Percentiles rank a stretch among this genome's conserved stretches.
phyloP scores from a whole-genome alignment of 2,797 vertebrate species.

The Huso huso region DNA sequence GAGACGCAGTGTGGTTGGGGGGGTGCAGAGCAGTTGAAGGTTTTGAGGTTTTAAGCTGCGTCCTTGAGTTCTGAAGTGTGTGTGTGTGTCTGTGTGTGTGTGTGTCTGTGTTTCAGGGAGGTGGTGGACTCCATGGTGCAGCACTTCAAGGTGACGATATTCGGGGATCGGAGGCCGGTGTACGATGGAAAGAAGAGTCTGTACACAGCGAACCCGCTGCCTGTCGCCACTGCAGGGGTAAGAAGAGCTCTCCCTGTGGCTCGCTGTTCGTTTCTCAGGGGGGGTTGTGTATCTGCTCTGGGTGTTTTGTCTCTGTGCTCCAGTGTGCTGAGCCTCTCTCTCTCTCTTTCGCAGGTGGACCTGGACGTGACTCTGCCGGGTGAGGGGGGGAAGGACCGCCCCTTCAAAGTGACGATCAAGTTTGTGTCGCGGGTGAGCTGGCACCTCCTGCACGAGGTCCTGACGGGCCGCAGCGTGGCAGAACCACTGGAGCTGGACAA shows the following conservation, averaged over 20 bases:
- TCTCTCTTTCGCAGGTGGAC: constrained; percentile 71
- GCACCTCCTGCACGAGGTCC: constrained; percentile 96
- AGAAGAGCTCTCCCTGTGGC: constrained; percentile 31
- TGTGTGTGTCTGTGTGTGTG: background rate
- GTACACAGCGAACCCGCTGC: constrained; percentile 88
- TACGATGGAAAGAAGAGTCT: constrained; percentile 96
- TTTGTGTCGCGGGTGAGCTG: constrained; percentile 98
- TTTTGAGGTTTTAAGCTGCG: too few relatives aligned
- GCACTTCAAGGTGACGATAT: constrained; percentile 98
- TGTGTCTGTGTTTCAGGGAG: constrained; percentile 57
- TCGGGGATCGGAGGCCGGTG: constrained; percentile 89
- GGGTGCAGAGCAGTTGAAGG: too few relatives aligned
- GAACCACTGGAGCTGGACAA: constrained; percentile 98
- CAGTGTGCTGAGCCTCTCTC: background rate
- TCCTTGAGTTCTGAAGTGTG: too few relatives aligned
- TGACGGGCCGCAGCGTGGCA: constrained; percentile 90
- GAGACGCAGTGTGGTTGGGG: too few relatives aligned
- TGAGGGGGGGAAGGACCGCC: constrained; percentile 97
- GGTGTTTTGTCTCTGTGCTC: background rate
- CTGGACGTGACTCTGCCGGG: constrained; percentile 97
- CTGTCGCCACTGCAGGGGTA: constrained; percentile 85
- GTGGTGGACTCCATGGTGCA: constrained; percentile 98
- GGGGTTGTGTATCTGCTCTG: background rate
- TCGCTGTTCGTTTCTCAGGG: too few relatives aligned
- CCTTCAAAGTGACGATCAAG: constrained; percentile 95